phyloP scores from a whole-genome alignment of 2,113 vertebrate species.

The Eidolon helvum region DNA sequence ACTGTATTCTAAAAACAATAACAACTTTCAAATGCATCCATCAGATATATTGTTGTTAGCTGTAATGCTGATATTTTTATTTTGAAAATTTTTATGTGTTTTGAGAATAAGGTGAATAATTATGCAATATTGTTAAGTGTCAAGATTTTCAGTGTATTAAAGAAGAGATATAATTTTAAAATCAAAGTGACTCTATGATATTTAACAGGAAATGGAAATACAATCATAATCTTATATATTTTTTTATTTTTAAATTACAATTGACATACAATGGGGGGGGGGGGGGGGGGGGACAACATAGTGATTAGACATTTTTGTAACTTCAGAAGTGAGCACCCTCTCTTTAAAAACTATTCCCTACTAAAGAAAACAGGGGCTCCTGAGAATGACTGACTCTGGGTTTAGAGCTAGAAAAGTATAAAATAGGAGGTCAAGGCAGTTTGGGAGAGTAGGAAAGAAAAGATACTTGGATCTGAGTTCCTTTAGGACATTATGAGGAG shows the following conservation, averaged over 20 bases:
- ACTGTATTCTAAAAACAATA: background rate
- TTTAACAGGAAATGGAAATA: background rate
- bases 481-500: background rate
- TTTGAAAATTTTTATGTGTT: background rate
- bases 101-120: background rate
- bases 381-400: background rate
- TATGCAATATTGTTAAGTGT: background rate
- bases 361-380: background rate
- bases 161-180: background rate
- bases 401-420: background rate
- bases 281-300: no score
- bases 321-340: no score
- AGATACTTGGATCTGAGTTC: background rate
- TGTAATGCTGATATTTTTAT: background rate
- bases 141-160: background rate
- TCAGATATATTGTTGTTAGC: background rate
- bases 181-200: background rate
- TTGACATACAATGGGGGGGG: no score
- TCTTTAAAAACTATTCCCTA: background rate
- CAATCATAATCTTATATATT: background rate
- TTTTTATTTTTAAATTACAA: background rate
- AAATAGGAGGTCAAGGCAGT: background rate
- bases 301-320: no score
- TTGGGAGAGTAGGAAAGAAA: background rate
- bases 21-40: background rate